Conservation (phyloP, 2,113 vertebrate species). For the Austrofundulus limnaeus region DNA sequence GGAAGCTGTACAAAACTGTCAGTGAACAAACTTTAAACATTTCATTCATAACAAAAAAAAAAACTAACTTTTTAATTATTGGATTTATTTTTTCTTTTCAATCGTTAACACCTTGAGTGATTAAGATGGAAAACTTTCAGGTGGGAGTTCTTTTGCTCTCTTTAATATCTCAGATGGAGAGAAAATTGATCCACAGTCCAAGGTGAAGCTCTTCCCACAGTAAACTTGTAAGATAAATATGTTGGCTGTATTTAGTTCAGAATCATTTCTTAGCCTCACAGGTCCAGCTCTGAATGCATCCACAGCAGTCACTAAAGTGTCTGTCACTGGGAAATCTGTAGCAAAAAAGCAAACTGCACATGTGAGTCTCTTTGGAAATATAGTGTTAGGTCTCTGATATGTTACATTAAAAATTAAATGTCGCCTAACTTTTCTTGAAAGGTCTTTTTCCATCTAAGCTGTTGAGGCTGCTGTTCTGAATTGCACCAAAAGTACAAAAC, state of each 20-base stretch:
- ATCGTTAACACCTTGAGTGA: too few species aligned
- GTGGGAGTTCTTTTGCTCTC: constrained; percentile 43
- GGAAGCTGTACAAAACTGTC: too few species aligned
- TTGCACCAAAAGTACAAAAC: not conserved
- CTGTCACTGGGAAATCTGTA: not conserved
- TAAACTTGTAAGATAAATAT: constrained; percentile 54
- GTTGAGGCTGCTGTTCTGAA: not conserved
- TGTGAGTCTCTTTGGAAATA: not conserved
- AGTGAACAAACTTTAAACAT: too few species aligned
- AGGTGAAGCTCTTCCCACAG: constrained; percentile 70
- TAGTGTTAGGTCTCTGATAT: not conserved
- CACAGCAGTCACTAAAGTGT: too few species aligned
- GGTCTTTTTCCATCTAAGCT: not conserved
- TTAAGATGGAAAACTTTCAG: constrained; percentile 40
- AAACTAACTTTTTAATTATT: too few species aligned
- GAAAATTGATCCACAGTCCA: constrained; percentile 59
- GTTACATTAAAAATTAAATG: not conserved
- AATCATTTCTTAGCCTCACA: constrained; percentile 43
- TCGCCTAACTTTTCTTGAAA: not conserved
- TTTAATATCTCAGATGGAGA: constrained; percentile 66
- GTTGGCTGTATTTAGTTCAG: constrained; percentile 34
- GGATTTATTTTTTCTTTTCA: too few species aligned
- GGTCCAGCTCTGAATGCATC: constrained; percentile 30
- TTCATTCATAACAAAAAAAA: too few species aligned
- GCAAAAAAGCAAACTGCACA: not conserved